Evolutionary conservation across 2,888 invertebrate genomes (phyloP).

Genomic region (Hypena proboscidalis): DNA sequence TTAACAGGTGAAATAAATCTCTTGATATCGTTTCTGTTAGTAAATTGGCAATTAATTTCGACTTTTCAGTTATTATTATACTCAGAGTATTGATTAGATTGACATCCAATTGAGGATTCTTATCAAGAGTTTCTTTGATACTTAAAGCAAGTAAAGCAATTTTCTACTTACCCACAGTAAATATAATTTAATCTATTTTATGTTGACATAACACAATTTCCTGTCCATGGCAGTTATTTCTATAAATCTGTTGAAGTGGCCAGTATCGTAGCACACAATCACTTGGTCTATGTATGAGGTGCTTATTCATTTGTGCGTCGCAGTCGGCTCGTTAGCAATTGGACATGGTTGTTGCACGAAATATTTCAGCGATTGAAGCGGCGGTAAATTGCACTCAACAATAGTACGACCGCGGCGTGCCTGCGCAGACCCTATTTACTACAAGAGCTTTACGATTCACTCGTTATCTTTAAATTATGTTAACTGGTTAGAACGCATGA

Average conservation of each 20-base stretch:
- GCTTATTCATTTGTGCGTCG: conserved; percentile 84
- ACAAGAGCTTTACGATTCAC: conserved; percentile 78
- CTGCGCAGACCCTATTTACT: conserved; percentile 70
- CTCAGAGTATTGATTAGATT: no score
- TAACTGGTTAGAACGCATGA: conserved; percentile 39
- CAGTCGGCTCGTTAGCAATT: conserved; percentile 84
- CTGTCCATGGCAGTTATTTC: conserved; percentile 24
- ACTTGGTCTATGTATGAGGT: conserved; percentile 72
- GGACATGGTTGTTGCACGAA: conserved; percentile 84
- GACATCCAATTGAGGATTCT: no score
- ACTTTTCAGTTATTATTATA: no score
- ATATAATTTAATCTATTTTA: neutral
- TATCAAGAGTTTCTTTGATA: no score
- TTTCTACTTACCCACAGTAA: neutral
- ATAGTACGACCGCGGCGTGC: conserved; percentile 65
- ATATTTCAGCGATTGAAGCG: conserved; percentile 85
- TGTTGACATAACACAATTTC: conserved; percentile 7
- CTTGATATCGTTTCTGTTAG: no score
- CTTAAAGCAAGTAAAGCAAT: no score
- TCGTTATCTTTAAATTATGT: conserved; percentile 79
- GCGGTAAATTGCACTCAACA: conserved; percentile 83
- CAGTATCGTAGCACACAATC: conserved; percentile 53
- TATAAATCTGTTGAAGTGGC: conserved; percentile 35
- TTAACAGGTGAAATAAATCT: no score
- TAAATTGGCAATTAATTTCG: no score